Base-by-base conservation (phyloP, 2,113 vertebrate species). In the Misgurnus mizolepis region DNA sequence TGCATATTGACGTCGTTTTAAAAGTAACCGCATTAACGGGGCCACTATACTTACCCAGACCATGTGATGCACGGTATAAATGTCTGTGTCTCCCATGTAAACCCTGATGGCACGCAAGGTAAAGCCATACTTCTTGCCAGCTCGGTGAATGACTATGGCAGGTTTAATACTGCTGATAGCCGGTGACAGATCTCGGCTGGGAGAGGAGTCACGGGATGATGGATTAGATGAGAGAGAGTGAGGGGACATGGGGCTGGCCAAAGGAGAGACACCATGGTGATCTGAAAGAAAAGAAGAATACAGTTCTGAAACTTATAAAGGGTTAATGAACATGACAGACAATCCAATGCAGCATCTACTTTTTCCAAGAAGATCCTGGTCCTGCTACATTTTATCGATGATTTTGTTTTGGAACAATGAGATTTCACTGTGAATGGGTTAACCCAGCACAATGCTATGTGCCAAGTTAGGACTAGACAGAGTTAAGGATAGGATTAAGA, bases 191-290 rank as follows among this genome's bases (percentile, higher is more conserved):
- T 99, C 97, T 0, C 97, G 92, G 90, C 96, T 98, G 74, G 97
- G 97, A 58, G 97, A 99, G 6, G 97, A 99, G 91, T 99, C 97
- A 73, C 97, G 93, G 14, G 97, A 99, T 4, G 97, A 99, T 2
- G 97, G 97, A 82, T 98, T 98, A 89, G 97, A 99, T 7, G 97
- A 98, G 58, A 97, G 93, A 8, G 97, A 98, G 91, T 95, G 96
- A 17, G 97, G 97, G 64, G 97, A 99, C 97, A 98, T 98, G 27
- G 97, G 97, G 86, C 97, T 99, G 89, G 96, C 96, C 93, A 99
- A 83, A 50, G 97, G 97, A 68, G 97, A 98, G 55, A 95, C 96
- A 85, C 90, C 91, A 58, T 98, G 95, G 90, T 98, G 96, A 82
- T 99, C 97, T 98, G 18, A 17, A 56, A n/a, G 4, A 11, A 12